Conservation (phyloP, 2,888 invertebrate genomes). For the Lithosia quadra region DNA sequence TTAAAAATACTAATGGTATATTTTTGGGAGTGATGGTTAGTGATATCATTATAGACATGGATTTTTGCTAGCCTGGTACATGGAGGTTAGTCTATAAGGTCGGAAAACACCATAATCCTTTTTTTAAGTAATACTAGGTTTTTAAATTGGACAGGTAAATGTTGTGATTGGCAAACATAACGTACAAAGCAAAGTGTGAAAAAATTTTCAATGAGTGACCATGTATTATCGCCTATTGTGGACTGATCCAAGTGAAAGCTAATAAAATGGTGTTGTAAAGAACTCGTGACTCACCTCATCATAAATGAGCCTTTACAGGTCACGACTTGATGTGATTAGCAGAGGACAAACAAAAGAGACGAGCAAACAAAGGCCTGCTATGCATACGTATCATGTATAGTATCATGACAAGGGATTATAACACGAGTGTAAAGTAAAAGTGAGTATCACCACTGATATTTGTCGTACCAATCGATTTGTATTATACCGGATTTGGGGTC, state of each 20-base stretch:
- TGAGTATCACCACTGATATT: neutral
- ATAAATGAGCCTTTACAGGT: slow-evolving; percentile 8
- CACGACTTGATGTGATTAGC: slow-evolving; percentile 11
- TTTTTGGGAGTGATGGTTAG: no score
- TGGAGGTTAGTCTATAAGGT: no score
- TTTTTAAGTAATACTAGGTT: no score
- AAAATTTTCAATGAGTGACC: neutral
- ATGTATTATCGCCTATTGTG: neutral
- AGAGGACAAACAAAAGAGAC: slow-evolving; percentile 12
- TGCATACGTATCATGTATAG: neutral
- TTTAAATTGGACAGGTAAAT: no score
- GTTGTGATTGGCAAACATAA: no score
- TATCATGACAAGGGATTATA: slow-evolving; percentile 13
- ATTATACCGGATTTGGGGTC: no score
- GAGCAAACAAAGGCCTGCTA: slow-evolving; percentile 2
- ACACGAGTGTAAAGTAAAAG: slow-evolving; percentile 1
- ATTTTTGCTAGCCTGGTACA: no score
- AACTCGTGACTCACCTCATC: neutral
- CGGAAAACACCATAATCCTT: no score
- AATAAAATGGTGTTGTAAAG: slow-evolving; percentile 7
- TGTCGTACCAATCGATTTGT: neutral
- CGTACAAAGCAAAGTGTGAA: no score
- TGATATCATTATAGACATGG: no score
- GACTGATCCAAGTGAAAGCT: neutral
- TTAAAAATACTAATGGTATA: no score